Evolutionary conservation across 2,113 vertebrate species (phyloP).

Genomic region (Pandion haliaetus): DNA sequence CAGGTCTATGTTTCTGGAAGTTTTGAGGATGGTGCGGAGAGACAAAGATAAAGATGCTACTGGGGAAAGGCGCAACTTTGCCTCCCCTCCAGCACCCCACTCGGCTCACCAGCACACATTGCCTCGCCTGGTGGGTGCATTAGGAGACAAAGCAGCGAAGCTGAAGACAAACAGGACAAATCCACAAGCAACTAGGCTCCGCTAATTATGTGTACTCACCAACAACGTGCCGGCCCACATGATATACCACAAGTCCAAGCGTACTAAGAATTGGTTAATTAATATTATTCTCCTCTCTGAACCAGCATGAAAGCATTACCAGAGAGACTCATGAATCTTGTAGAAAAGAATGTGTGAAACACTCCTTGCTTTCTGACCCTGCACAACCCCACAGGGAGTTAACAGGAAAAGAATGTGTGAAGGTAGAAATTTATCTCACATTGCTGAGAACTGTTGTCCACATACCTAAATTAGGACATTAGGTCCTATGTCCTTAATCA

Average conservation of each 20-base stretch:
- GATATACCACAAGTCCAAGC: background rate
- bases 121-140: background rate
- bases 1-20: background rate
- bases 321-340: background rate
- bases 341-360: background rate
- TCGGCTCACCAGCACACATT: fast-evolving
- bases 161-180: background rate
- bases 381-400: background rate
- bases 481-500: background rate
- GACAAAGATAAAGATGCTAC: background rate
- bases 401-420: fast-evolving
- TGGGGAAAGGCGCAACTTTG: background rate
- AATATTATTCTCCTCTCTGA: background rate
- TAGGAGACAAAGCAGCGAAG: background rate
- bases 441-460: background rate
- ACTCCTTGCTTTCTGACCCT: background rate
- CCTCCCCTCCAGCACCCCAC: background rate
- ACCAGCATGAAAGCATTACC: background rate
- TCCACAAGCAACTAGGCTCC: background rate
- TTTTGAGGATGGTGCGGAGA: background rate
- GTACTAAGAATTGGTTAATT: background rate
- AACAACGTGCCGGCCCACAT: background rate
- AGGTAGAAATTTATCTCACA: background rate
- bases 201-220: background rate
- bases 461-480: background rate